Evolutionary conservation across 2,888 invertebrate species (phyloP).

Genomic region (Celastrina argiolus): DNA sequence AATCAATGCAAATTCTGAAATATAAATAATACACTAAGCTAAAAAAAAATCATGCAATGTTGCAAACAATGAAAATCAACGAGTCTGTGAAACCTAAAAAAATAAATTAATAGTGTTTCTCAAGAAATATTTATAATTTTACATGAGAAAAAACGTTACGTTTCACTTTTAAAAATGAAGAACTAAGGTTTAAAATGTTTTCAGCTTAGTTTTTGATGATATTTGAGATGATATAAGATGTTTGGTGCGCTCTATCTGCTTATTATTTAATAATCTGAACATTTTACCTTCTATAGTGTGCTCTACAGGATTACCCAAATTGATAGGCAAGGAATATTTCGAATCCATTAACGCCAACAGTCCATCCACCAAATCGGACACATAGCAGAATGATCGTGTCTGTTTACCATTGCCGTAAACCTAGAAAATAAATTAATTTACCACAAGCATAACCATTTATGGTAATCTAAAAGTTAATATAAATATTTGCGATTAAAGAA

Average conservation of each 20-base stretch:
- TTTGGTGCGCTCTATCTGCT: no score
- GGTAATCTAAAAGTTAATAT: no score
- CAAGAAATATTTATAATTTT: no score
- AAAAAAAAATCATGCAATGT: not conserved
- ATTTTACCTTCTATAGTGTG: constrained; percentile 90
- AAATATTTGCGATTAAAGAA: no score
- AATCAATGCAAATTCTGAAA: constrained; percentile 89
- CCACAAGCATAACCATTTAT: constrained; percentile 24
- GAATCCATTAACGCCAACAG: constrained; percentile 94
- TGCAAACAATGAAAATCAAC: no score
- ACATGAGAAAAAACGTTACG: no score
- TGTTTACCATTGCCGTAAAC: constrained; percentile 92
- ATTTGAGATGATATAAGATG: no score
- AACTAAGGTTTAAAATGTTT: no score
- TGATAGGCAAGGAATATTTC: constrained; percentile 94
- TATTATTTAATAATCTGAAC: not conserved
- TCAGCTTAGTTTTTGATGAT: no score
- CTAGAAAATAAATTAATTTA: constrained; percentile 52
- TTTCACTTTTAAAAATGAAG: no score
- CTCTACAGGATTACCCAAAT: constrained; percentile 98
- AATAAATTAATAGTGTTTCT: no score
- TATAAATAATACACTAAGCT: constrained; percentile 26
- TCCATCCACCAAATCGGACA: constrained; percentile 97
- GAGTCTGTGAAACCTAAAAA: no score
- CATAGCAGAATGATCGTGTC: constrained; percentile 98